Percentiles rank a stretch among this genome's conserved stretches.
Evolutionary conservation across 2,113 vertebrate genomes (phyloP).

Genomic region (Muntiacus reevesi): DNA sequence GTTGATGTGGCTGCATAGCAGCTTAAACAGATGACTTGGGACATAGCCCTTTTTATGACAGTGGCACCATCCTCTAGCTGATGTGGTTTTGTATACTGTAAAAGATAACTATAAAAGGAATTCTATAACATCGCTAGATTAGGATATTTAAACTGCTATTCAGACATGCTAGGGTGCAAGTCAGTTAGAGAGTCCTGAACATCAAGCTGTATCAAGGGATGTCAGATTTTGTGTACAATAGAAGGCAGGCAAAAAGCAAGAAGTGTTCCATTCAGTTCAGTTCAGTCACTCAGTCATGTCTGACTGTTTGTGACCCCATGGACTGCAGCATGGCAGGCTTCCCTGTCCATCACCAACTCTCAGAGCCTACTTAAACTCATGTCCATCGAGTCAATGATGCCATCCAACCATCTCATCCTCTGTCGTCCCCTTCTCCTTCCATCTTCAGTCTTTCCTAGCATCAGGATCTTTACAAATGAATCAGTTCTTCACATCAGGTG

Average conservation of each 20-base stretch:
- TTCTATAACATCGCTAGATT: neutral
- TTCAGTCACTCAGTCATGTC: neutral
- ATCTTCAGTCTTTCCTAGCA: neutral
- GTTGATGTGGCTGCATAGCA: slow-evolving; percentile 57
- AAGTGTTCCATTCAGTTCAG: neutral
- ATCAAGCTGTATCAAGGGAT: neutral
- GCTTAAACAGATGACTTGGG: slow-evolving; percentile 63
- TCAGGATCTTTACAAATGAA: neutral
- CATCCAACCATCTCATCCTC: neutral
- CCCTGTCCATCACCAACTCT: neutral
- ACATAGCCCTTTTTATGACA: slow-evolving; percentile 56
- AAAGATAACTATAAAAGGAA: neutral
- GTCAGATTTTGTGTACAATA: neutral
- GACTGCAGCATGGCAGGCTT: neutral
- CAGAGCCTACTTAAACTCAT: neutral
- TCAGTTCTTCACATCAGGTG: neutral
- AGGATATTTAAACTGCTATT: neutral
- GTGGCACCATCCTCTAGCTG: slow-evolving; percentile 46
- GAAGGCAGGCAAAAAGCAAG: neutral
- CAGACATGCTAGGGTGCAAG: neutral
- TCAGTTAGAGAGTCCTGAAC: neutral
- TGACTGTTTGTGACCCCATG: neutral
- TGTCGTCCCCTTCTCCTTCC: neutral
- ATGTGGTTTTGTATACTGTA: slow-evolving; percentile 26
- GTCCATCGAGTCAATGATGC: neutral